Evolutionary conservation across 2,113 vertebrate species (phyloP), one percentile per base, ranked within the genome.

Genomic region (Reinhardtius hippoglossoides): DNA sequence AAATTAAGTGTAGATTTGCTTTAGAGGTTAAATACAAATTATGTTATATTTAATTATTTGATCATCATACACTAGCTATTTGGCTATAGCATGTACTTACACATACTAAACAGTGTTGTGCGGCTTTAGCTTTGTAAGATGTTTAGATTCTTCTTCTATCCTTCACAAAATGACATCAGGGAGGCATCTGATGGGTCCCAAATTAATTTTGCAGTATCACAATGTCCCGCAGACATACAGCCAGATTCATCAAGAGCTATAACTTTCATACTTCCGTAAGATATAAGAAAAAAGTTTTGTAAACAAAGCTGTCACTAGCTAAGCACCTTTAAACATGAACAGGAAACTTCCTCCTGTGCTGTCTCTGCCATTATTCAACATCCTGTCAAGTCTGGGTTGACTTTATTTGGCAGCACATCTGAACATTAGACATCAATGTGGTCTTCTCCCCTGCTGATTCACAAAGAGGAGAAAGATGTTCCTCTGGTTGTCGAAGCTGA

Each of bases 391-490:
- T 57, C 26, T 26, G 46, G 58, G 50, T 37, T 9, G 27, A 14
- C 52, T 84, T 18, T 64, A 23, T 56, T 61, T 0, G 35, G 31
- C 21, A 59, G 55, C 58, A 59, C 61, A 55, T 48, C 40, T 63
- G 8, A 81, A 70, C 67, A 50, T 26, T 5, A 63, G 59, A 37
- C 27, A 81, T 69, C 52, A 48, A 31, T 59, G 63, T 8, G 5
- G 59, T 63, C 65, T 80, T 73, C n/a, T 56, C 40, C 74, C 57
- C 31, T 46, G 37, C 23, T 71, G 76, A 85, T 57, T 78, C 71
- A 65, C 52, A 42, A 8, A 56, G 24, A 44, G 61, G 20, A 50
- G 52, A 72, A n/a, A 83, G 13, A 1, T 5, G 16, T 31, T 55
- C 10, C 24, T 69, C 26, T 65, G 65, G 6, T 44, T 79, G 64